A percentile compares a stretch with the other conserved stretches of the same genome.
Evolutionary conservation across 2,888 invertebrate species (phyloP).

Genomic region (Drosophila pseudotakahashii): DNA sequence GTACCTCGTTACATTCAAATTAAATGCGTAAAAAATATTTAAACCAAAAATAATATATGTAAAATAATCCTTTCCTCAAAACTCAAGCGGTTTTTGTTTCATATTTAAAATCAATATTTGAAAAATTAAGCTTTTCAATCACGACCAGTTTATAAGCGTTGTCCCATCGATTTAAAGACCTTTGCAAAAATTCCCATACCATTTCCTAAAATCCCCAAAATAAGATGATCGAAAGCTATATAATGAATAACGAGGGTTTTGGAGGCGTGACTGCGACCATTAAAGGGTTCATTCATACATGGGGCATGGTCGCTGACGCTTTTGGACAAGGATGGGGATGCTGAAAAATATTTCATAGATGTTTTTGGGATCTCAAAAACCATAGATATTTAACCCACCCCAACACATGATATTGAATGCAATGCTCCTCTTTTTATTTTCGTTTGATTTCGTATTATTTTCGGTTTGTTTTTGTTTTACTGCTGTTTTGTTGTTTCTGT

Average conservation of each 20-base stretch:
- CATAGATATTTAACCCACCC: not conserved
- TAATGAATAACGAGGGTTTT: not conserved
- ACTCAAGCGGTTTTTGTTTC: too few species aligned
- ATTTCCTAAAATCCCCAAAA: not conserved
- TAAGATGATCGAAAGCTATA: not conserved
- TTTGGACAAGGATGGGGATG: not conserved
- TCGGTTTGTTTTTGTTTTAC: conserved; percentile 28
- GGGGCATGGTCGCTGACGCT: conserved; percentile 6
- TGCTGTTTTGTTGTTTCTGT: conserved; percentile 17
- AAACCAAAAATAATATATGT: too few species aligned
- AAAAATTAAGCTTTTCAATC: too few species aligned
- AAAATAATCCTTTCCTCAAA: too few species aligned
- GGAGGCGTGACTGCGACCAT: conserved; percentile 10
- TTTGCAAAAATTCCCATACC: too few species aligned
- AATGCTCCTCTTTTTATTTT: conserved; percentile 26
- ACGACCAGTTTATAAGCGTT: too few species aligned
- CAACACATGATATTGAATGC: conserved; percentile 16
- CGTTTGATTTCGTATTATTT: conserved; percentile 28
- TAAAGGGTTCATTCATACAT: conserved; percentile 21
- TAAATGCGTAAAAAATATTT: too few species aligned
- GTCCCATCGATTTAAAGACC: not conserved
- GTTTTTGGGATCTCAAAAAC: not conserved
- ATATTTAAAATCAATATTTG: too few species aligned
- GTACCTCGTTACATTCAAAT: too few species aligned
- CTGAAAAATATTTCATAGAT: not conserved